Evolutionary conservation across 2,888 invertebrate genomes (phyloP), one percentile per base, ranked within the genome.

Genomic region (Heliconius ismenius): DNA sequence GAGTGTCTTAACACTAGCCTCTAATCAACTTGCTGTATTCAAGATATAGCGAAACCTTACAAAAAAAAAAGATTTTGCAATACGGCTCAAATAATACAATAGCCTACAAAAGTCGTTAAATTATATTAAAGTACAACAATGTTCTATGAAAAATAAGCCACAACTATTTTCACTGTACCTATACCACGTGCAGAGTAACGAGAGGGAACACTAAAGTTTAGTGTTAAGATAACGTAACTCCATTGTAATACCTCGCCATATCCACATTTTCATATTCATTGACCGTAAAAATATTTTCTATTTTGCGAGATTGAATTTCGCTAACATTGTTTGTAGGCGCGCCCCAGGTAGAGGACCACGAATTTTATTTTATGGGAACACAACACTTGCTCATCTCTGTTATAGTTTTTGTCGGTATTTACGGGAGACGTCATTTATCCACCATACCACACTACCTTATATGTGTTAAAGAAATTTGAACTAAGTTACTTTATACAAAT

Each of bases 231-330:
- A 86, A 83, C 86, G 85, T 86, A 87, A 87, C 82, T 84, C 83
- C 83, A 80, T 79, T 81, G 83, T 84, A 83, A 82, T 81, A 82
- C 76, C 80, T 80, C 83, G 80, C 84, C 87, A 85, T 85, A 88
- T 89, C 88, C 88, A 90, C 89, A 89, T 88, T 92, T 91, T 91
- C 89, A 88, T 92, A 92, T 91, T 90, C 91, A 92, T 91, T 91
- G 92, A 89, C 91, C 91, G 91, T 92, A 92, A 91, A 92, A 91
- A 91, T 90, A 90, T 92, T 91, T 91, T 90, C 91, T 92, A 90
- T 92, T 92, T 91, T 89, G 89, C 84, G 89, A 92, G 91, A 92
- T 92, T 92, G 92, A 92, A 92, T 91, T 91, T 86, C 86, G 82
- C 86, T 91, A 90, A 91, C 92, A 90, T 90, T 91, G 91, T 92